A percentile compares a stretch with the other conserved stretches of the same genome.
Conservation (phyloP, 2,113 vertebrate species). For the Geothlypis trichas region DNA sequence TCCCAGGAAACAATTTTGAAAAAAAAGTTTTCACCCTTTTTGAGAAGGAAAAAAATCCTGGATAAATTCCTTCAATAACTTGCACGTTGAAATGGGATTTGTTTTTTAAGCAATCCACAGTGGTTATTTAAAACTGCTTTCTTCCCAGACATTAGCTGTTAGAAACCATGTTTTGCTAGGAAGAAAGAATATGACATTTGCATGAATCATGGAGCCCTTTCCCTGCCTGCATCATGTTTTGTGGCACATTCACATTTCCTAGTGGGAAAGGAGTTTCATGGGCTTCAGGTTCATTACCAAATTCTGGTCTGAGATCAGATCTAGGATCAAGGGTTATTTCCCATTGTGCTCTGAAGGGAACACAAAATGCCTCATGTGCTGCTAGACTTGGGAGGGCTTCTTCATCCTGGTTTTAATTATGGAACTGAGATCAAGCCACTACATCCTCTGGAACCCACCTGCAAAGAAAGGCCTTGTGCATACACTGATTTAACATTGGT, state of each 20-base stretch:
- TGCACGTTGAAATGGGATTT: neutral
- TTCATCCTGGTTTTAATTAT: conserved; percentile 56
- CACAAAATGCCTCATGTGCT: neutral
- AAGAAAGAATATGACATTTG: neutral
- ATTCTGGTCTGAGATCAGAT: neutral
- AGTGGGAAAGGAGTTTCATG: neutral
- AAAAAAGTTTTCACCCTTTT: neutral
- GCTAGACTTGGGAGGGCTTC: conserved; percentile 28
- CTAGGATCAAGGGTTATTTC: neutral
- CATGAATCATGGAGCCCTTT: neutral
- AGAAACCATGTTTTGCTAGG: neutral
- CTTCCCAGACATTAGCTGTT: neutral
- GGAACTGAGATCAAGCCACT: conserved; percentile 26
- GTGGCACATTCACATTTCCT: neutral
- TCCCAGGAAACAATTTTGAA: neutral
- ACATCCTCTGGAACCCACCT: neutral
- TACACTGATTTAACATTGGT: neutral
- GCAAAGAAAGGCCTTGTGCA: neutral
- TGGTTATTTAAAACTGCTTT: neutral
- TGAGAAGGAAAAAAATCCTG: neutral
- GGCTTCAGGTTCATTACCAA: neutral
- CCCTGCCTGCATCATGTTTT: neutral
- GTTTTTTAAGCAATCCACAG: neutral
- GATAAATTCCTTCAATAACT: neutral
- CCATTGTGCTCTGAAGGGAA: neutral